Percentiles rank a stretch among this genome's conserved stretches.
Conservation (phyloP, 1,140 invertebrate genomes). For the Drosophila nasuta region DNA sequence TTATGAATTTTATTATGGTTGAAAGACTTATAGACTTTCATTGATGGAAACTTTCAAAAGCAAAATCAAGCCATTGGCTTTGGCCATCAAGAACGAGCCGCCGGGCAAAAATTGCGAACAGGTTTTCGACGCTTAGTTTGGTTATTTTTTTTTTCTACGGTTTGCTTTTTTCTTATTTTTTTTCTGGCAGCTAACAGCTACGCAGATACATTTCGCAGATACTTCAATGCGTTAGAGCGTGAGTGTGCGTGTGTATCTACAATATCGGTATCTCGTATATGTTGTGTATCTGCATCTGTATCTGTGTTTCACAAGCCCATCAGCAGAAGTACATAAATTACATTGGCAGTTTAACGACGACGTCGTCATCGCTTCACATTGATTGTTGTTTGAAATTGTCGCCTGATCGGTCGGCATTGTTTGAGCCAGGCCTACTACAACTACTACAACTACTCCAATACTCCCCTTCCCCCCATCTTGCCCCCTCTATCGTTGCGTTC, state of each 20-base stretch:
- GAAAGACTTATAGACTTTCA: constrained; percentile 67
- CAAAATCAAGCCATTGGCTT: constrained; percentile 40
- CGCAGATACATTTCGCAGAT: constrained; percentile 45
- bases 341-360: constrained; percentile 72
- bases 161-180: constrained; percentile 6
- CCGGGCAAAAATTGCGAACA: constrained; percentile 48
- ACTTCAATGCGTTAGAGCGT: constrained; percentile 60
- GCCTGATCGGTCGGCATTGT: constrained; percentile 57
- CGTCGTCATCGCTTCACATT: constrained; percentile 26
- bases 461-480: too few species aligned
- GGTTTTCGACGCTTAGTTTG: constrained; percentile 44
- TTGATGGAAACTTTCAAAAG: constrained; percentile 77
- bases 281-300: constrained; percentile 20
- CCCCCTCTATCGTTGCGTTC: constrained; percentile 18
- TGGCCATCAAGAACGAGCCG: constrained; percentile 67
- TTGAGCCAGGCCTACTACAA: constrained; percentile 51
- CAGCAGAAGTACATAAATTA: constrained; percentile 74
- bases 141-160: constrained; percentile 41
- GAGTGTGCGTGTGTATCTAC: constrained; percentile 45
- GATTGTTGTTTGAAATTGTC: constrained; percentile 60
- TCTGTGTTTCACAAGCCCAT: constrained; percentile 62
- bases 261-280: constrained; percentile 2
- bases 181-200: constrained; percentile 14
- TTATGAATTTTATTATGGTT: constrained; percentile 41
- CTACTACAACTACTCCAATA: not conserved